Evolutionary conservation across 2,113 vertebrate genomes (phyloP), one percentile per base, ranked within the genome.

Genomic region (Hypanus sabinus): DNA sequence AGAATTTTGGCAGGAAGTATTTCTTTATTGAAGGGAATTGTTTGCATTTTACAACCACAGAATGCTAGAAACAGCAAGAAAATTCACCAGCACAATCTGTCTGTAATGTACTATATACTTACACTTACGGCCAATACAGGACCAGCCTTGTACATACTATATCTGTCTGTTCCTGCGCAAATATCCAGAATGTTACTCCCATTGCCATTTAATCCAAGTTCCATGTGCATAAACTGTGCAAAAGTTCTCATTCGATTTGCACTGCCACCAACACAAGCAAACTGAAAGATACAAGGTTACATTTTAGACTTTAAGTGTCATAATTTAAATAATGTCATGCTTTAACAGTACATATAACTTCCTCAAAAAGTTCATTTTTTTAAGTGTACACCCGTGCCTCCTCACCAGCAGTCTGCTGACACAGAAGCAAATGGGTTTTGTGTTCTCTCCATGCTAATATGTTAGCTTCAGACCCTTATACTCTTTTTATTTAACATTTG

Each of bases 181-280:
- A 97, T 97, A 93, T 98, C 97, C 0, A 36, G 94, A 85, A 97
- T 71, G 46, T 97, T 96, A 24, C 97, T 95, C 3, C 93, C 94
- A 57, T 95, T 94, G 0, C 96, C 97, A 0, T 95, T 85, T 93
- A 98, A 92, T 0, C 96, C 95, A 94, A 99, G 96, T 95, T 98
- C 96, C 95, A 96, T 95, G 83, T 96, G 97, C 94, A 98, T 97
- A 94, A 98, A 96, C 95, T 97, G 95, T 16, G 98, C 98, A 55
- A 98, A 98, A 0, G 96, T 96, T 95, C 96, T 97, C 98, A 98
- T 98, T 94, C 97, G 96, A 94, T 96, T 97, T 0, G 97, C 95
- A 93, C 98, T 98, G 80, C 98, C 97, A 0, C 98, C 97, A 0
- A 98, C 96, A 0, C 98, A 98, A 93, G 97, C 98, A 85, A 98